Conservation (phyloP, 1,140 invertebrate genomes). For the Panagrolaimus sp. region DNA sequence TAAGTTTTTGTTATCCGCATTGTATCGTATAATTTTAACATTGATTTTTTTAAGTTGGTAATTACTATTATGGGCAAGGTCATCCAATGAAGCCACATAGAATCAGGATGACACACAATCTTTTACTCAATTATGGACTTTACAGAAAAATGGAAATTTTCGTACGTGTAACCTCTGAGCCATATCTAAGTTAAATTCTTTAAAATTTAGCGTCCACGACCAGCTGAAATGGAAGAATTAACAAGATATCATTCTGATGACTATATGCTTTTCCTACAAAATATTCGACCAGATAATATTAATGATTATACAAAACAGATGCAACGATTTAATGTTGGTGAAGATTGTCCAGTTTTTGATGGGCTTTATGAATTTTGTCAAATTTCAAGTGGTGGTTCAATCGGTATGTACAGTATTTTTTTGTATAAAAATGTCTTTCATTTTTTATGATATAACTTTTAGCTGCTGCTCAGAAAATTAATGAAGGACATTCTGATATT, state of each 20-base stretch:
- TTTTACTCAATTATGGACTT: constrained; percentile 4
- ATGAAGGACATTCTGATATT: constrained; percentile 89
- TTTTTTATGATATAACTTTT: too few species aligned
- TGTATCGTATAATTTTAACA: too few species aligned
- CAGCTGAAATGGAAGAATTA: not conserved
- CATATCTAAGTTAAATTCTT: not conserved
- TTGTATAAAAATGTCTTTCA: too few species aligned
- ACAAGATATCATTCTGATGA: constrained; percentile 89
- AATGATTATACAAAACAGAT: not conserved
- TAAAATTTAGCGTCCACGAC: not conserved
- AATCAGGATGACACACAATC: not conserved
- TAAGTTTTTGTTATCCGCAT: constrained; percentile 34
- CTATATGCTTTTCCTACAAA: constrained; percentile 74
- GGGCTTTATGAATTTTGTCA: not conserved
- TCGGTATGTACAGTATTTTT: too few species aligned
- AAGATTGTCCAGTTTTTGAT: not conserved
- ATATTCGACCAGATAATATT: not conserved
- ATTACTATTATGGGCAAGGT: not conserved
- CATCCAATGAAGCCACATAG: constrained; percentile 13
- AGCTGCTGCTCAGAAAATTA: constrained; percentile 84
- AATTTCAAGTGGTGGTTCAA: not conserved
- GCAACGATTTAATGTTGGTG: not conserved
- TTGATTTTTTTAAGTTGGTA: not conserved
- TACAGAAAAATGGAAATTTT: not conserved
- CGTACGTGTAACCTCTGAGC: too few species aligned